phyloP scores from a whole-genome alignment of 2,113 vertebrate species.

The Pluvialis apricaria region DNA sequence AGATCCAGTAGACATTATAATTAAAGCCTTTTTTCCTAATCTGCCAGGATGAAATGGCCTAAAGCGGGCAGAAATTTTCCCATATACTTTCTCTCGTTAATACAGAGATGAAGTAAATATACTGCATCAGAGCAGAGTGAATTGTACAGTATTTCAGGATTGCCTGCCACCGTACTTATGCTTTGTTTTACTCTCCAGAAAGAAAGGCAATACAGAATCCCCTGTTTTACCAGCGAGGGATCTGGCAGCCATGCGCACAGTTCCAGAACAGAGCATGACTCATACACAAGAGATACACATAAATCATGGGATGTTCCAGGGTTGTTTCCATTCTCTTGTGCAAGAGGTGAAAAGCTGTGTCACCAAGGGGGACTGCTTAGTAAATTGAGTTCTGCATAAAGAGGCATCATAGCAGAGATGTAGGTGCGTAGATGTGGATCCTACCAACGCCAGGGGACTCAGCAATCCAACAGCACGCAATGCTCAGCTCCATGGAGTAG shows the following conservation, averaged over 20 bases:
- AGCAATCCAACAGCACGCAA: background rate
- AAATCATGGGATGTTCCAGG: background rate
- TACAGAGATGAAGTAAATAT: background rate
- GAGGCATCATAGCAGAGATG: background rate
- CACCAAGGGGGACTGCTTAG: background rate
- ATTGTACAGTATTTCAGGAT: background rate
- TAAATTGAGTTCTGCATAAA: background rate
- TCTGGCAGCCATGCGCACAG: background rate
- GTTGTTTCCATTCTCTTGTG: background rate
- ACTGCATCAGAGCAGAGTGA: background rate
- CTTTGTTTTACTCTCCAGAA: slow-evolving; percentile 3
- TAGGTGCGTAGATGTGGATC: background rate
- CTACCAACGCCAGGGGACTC: background rate
- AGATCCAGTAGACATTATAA: background rate
- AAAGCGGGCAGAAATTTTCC: background rate
- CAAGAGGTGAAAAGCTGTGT: background rate
- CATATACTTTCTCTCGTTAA: background rate
- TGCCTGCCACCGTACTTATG: background rate
- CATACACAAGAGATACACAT: background rate
- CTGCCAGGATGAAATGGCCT: background rate
- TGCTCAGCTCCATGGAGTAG: background rate
- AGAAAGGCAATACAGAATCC: background rate
- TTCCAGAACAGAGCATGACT: background rate
- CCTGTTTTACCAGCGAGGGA: background rate
- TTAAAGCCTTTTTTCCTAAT: background rate